Evolutionary conservation across 2,113 vertebrate genomes (phyloP).

Genomic region (Epinephelus fuscoguttatus): DNA sequence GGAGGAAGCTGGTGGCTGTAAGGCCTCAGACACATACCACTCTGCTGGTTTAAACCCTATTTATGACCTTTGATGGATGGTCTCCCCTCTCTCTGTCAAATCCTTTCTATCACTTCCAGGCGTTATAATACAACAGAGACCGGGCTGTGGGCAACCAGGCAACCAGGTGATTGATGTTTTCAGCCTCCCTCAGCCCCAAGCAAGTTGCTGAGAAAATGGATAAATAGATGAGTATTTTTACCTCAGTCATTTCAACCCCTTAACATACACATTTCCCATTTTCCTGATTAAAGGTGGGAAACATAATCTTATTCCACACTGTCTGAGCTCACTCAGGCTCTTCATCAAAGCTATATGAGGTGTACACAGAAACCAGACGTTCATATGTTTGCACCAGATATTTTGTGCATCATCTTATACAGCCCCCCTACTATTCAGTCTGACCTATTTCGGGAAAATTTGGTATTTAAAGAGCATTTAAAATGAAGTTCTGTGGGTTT

Average conservation of each 20-base stretch:
- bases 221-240: not conserved
- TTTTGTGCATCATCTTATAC: not conserved
- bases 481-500: not conserved
- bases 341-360: not conserved
- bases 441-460: not conserved
- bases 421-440: not conserved
- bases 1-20: conserved; percentile 33
- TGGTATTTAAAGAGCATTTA: not conserved
- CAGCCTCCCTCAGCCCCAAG: conserved; percentile 1
- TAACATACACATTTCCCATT: not conserved
- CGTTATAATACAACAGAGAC: conserved; percentile 17
- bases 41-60: conserved; percentile 49
- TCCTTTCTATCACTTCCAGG: conserved; percentile 43
- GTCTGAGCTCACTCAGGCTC: not conserved
- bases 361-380: not conserved
- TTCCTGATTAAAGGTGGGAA: not conserved
- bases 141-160: conserved; percentile 12
- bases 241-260: not conserved
- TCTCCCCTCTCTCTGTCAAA: conserved; percentile 28
- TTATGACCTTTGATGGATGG: conserved; percentile 59
- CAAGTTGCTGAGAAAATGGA: conserved; percentile 3
- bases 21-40: conserved; percentile 14
- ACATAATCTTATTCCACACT: conserved; percentile 7
- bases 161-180: conserved; percentile 29
- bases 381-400: not conserved